Base-by-base conservation (phyloP, 2,888 invertebrate species). In the Protodeltote pygarga region DNA sequence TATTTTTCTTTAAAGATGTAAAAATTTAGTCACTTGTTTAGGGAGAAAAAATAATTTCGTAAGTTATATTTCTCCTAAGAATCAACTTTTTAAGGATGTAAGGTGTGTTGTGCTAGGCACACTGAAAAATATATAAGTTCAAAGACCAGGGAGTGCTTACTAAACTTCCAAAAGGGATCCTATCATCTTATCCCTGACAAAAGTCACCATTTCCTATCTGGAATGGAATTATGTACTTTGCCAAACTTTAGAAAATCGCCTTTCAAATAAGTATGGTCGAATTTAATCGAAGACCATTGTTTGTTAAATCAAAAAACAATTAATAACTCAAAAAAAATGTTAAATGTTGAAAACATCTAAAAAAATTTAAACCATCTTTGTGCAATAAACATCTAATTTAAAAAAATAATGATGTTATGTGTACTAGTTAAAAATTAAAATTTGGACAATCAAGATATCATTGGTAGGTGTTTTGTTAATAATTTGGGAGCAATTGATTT, bases 21-120 rank as follows among this genome's bases (percentile, higher is more conserved):
- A 60, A n/a, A 63, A 65, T 58, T 64, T 59, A 65, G 51, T 63
- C 47, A 57, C 38, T 70, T 73, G 66, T 68, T 59, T 62, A 61
- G 66, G 68, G 66, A 70, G 65, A 73, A 72, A 68, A 68, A 66
- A 72, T 73, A 75, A 75, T 71, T 77, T 75, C 69, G 62, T 81
- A 81, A 81, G 77, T 74, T 72, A 67, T 66, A 73, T 75, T 81
- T 81, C 76, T 80, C 78, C 65, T 83, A 83, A 83, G 82, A 76
- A 77, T 81, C 75, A 78, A 78, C 68, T 77, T 71, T 73, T 57
- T 68, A 64, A 46, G 50, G 62, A 71, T 65, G 53, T 55, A 57
- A 42, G 52, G 59, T 70, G 72, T 65, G 59, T 59, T 60, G 65
- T 72, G 63, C 58, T 46, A 47, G 44, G 53, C 55, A 65, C 54